phyloP scores from a whole-genome alignment of 2,888 invertebrate genomes.

The Sphaerophoria taeniata region DNA sequence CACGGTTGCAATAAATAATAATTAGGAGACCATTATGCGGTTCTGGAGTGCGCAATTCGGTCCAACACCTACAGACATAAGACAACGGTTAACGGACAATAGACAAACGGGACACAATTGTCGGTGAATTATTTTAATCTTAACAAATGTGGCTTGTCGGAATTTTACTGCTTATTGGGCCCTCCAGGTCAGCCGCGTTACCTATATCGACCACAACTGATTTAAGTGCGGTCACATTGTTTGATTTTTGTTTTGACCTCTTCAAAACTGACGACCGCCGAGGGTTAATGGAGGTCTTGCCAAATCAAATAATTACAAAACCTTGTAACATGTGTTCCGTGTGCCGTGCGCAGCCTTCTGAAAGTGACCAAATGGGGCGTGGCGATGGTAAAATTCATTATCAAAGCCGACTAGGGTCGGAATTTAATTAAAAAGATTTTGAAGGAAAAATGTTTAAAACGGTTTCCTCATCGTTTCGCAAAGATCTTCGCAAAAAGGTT shows the following conservation, averaged over 20 bases:
- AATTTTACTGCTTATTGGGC: constrained; percentile 20
- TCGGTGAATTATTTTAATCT: constrained; percentile 63
- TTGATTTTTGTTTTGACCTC: constrained; percentile 55
- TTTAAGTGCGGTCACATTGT: constrained; percentile 33
- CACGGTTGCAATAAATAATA: constrained; percentile 78
- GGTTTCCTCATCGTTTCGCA: constrained; percentile 17
- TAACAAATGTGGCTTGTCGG: constrained; percentile 61
- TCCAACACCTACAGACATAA: constrained; percentile 49
- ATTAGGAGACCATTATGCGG: constrained; percentile 77
- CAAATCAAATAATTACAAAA: constrained; percentile 74
- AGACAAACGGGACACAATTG: constrained; percentile 57
- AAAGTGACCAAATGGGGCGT: constrained; percentile 67
- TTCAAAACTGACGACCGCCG: constrained; percentile 7
- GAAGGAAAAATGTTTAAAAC: constrained; percentile 43
- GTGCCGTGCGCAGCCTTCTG: constrained; percentile 46
- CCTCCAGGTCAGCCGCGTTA: not conserved
- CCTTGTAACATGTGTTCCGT: constrained; percentile 50
- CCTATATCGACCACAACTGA: not conserved
- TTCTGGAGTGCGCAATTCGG: constrained; percentile 38
- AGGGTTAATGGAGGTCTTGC: constrained; percentile 73
- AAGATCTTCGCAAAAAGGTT: constrained; percentile 47
- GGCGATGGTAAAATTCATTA: constrained; percentile 64
- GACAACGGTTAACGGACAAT: no score
- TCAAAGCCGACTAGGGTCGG: constrained; percentile 18
- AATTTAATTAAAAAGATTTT: constrained; percentile 69